Evolutionary conservation across 2,888 invertebrate species (phyloP).

Genomic region (Melieria crassipennis): DNA sequence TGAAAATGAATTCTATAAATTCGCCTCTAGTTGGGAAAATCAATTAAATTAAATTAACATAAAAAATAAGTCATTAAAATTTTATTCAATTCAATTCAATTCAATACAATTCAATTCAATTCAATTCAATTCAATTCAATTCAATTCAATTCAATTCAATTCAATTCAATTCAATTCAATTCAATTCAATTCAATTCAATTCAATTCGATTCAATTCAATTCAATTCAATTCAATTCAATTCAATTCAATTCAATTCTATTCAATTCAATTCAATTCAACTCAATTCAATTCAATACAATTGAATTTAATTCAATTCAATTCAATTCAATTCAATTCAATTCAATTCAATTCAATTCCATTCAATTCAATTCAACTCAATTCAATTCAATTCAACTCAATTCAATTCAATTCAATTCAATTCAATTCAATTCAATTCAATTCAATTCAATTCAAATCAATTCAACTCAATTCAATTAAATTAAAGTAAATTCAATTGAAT

Average conservation of each 20-base stretch:
- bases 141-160: not conserved
- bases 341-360: not conserved
- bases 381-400: not conserved
- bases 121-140: not conserved
- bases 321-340: not conserved
- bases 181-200: not conserved
- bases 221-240: not conserved
- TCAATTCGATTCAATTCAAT: not conserved
- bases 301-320: not conserved
- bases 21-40: not conserved
- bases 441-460: too few relatives aligned
- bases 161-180: not conserved
- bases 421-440: too few relatives aligned
- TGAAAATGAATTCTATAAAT: too few relatives aligned
- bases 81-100: not conserved
- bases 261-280: not conserved
- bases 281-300: not conserved
- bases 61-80: too few relatives aligned
- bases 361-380: not conserved
- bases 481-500: too few relatives aligned
- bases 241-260: too few relatives aligned
- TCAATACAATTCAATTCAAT: not conserved
- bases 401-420: not conserved
- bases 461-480: too few relatives aligned
- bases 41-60: not conserved